Evolutionary conservation across 2,797 vertebrate species (phyloP).

Genomic region (Rhincodon typus): DNA sequence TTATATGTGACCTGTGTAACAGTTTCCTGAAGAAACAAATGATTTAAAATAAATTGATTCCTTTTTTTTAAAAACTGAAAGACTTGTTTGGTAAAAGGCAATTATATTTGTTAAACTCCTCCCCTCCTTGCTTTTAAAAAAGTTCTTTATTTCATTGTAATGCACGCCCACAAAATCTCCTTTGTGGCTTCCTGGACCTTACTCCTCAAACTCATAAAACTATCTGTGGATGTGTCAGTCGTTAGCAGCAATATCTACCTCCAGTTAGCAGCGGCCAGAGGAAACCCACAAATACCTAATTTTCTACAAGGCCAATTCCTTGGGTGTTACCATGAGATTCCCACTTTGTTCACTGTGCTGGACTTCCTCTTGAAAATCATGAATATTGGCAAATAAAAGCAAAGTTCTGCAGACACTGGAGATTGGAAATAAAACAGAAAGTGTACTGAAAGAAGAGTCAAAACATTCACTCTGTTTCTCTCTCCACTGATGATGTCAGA

Average conservation of each 20-base stretch:
- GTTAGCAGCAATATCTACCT: not conserved
- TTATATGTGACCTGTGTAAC: constrained; percentile 7
- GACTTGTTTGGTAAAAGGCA: not conserved
- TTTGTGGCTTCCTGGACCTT: not conserved
- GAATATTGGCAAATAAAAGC: not conserved
- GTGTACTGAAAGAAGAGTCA: too few species aligned
- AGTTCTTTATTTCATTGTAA: not conserved
- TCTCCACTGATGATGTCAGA: too few species aligned
- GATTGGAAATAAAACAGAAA: too few species aligned
- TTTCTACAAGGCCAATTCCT: not conserved
- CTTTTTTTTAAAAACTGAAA: not conserved
- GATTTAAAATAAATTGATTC: not conserved
- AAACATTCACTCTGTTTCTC: too few species aligned
- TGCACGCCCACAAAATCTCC: not conserved
- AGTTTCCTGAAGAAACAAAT: not conserved
- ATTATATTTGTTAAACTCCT: not conserved
- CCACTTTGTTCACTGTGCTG: not conserved
- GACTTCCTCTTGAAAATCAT: not conserved
- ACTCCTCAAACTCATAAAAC: not conserved
- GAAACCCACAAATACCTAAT: not conserved
- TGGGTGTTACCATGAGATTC: not conserved
- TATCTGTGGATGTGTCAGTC: not conserved
- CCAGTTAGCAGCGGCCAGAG: not conserved
- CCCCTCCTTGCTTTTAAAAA: not conserved
- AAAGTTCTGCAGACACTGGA: too few species aligned